Conservation (phyloP, 2,113 vertebrate species). For the Mugil cephalus region DNA sequence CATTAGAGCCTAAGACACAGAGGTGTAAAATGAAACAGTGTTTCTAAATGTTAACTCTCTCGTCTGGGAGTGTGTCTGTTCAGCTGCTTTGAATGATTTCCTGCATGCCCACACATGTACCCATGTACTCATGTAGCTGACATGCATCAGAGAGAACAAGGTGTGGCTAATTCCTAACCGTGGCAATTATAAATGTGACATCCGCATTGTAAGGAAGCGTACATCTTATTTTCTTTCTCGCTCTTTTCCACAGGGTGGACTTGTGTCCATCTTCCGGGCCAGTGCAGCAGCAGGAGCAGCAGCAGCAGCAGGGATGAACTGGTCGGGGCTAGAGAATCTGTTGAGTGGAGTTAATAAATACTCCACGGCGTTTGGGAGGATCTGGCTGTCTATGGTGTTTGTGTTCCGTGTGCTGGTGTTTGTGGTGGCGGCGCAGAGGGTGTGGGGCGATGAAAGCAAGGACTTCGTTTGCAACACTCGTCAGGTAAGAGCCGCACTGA, state of each 20-base stretch:
- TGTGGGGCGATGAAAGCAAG: constrained; percentile 94
- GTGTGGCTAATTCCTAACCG: not conserved
- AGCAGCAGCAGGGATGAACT: constrained; percentile 82
- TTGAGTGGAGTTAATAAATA: constrained; percentile 94
- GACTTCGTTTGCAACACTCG: constrained; percentile 95
- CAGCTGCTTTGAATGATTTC: not conserved
- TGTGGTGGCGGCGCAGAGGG: constrained; percentile 92
- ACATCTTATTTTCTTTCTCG: not conserved
- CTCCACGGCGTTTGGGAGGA: constrained; percentile 92
- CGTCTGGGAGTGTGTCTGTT: not conserved
- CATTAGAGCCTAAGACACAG: too few species aligned
- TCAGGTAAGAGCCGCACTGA: constrained; percentile 75
- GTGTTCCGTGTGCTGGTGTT: constrained; percentile 94
- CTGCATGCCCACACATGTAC: constrained; percentile 14
- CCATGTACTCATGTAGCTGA: not conserved
- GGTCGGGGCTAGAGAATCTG: constrained; percentile 89
- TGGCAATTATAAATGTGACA: not conserved
- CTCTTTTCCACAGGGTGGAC: constrained; percentile 1
- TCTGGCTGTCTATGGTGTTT: constrained; percentile 97
- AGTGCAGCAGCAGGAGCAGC: constrained; percentile 33
- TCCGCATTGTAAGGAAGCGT: not conserved
- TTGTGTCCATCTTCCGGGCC: constrained; percentile 8
- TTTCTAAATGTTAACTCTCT: not conserved
- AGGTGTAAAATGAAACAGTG: not conserved
- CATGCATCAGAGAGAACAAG: not conserved